Evolutionary conservation across 2,113 vertebrate species (phyloP).

Genomic region (Xenopus tropicalis): DNA sequence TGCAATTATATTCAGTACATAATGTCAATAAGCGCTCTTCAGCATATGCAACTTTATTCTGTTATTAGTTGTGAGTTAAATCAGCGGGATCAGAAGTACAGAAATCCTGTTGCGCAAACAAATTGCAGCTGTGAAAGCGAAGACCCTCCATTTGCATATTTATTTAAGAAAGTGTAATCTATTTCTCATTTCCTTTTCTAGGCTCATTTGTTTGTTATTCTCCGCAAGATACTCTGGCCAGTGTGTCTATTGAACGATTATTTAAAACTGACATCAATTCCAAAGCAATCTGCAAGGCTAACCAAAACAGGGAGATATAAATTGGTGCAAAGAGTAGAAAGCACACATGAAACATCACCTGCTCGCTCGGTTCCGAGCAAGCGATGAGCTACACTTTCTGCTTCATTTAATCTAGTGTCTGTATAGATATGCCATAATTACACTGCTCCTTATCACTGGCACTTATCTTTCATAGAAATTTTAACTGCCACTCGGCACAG

Average conservation of each 20-base stretch:
- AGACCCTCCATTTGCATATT: conserved; percentile 35
- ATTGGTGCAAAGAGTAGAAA: conserved; percentile 10
- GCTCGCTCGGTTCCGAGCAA: conserved; percentile 4
- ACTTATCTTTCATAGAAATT: conserved; percentile 36
- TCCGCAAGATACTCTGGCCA: neutral
- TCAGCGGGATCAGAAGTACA: conserved; percentile 20
- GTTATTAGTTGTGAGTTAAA: conserved; percentile 17
- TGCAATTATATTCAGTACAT: conserved; percentile 2
- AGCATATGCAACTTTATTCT: conserved; percentile 14
- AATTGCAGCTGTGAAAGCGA: conserved; percentile 26
- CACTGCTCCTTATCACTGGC: conserved; percentile 21
- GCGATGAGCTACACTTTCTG: conserved; percentile 23
- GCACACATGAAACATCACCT: conserved; percentile 17
- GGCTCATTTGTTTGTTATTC: conserved; percentile 19
- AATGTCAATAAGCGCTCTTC: conserved; percentile 13
- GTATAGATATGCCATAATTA: conserved; percentile 34
- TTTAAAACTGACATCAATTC: conserved; percentile 34
- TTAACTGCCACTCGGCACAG: conserved; percentile 28
- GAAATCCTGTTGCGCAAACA: conserved; percentile 41
- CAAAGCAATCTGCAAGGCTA: conserved; percentile 26
- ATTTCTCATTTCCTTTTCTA: conserved; percentile 35
- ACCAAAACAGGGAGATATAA: conserved; percentile 21
- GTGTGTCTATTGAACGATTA: conserved; percentile 28
- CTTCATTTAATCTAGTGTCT: conserved; percentile 40
- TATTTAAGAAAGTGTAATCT: conserved; percentile 34